Base-by-base conservation (phyloP, 2,797 vertebrate genomes). In the Meriones psammophilus region DNA sequence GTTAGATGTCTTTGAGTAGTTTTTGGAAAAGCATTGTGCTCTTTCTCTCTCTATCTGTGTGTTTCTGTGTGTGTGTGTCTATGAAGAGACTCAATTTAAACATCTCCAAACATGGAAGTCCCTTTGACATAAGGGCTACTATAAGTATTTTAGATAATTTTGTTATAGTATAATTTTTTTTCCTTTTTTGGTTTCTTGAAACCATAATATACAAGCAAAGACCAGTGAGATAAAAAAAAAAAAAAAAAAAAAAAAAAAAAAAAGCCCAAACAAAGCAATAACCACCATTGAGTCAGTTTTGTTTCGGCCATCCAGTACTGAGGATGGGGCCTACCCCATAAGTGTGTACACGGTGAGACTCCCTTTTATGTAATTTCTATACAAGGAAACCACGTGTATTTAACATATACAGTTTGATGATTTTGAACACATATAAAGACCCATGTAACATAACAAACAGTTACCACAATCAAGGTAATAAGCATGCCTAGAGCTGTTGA, bases 71-170 rank as follows among this genome's bases (percentile, higher is more conserved):
- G 2, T 76, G 69, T 68, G 30, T 68, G 30, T 68, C 10, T 68
- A 13, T 69, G 68, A 69, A 42, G 69, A 50, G 42, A 46, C 46
- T 94, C n/a, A 54, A 1, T 88, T 88, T 90, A 81, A 88, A 60
- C 89, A 60, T 68, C 28, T 97, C 68, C 89, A 64, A 90, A 71
- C 20, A 83, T 26, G 87, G 12, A 20, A 78, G 6, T 26, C 28
- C 68, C 76, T 22, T 36, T 88, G 26, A 88, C 5, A 5, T 81
- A 68, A 77, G 1, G 84, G 88, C 33, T 58, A 56, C 9, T 74
- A 17, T 87, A 9, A 78, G 18, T 36, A 79, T n/a, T 56, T 54
- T 54, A 3, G 50, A 56, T 33, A 79, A 56, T n/a, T 56, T n/a
- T 30, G 20, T 54, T 56, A 22, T 33, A 86, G 13, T 5, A 66